These are phyloP conservation scores for Dicycla oo DNA, from an alignment of 2,888 invertebrate genomes.

Conservation along the genomic window DNA sequence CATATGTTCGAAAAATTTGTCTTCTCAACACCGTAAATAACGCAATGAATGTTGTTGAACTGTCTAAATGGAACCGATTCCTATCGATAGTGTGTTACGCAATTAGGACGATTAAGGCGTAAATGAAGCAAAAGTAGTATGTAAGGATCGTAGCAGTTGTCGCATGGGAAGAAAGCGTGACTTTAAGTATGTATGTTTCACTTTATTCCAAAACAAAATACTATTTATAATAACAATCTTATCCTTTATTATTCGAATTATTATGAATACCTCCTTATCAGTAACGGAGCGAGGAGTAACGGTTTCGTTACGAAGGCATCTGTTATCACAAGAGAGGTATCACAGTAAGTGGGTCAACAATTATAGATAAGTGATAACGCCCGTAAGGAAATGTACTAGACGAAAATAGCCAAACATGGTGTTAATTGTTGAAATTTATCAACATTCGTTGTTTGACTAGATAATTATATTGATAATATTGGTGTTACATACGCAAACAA, in stretches of 20 bases:
- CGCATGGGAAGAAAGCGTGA: too few relatives aligned
- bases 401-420: conserved; percentile 5
- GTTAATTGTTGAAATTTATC: conserved; percentile 21
- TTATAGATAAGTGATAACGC: conserved; percentile 33
- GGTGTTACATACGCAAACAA: conserved; percentile 1
- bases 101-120: too few relatives aligned
- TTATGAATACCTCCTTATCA: conserved; percentile 31
- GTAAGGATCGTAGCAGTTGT: too few relatives aligned
- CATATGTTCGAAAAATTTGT: too few relatives aligned
- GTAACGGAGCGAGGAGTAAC: conserved; percentile 46
- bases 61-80: too few relatives aligned
- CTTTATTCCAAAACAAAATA: conserved; percentile 15
- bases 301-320: conserved; percentile 48
- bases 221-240: conserved; percentile 37
- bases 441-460: conserved; percentile 8
- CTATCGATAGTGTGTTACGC: too few relatives aligned
- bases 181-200: too few relatives aligned
- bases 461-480: conserved; percentile 19
- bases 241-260: conserved; percentile 26
- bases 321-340: conserved; percentile 48
- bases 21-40: too few relatives aligned
- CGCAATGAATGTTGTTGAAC: too few relatives aligned
- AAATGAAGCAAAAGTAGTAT: too few relatives aligned
- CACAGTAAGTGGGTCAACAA: conserved; percentile 51
- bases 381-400: conserved; percentile 51